Base-by-base conservation (phyloP, 2,888 invertebrate genomes). In the Drosophila tripunctata region DNA sequence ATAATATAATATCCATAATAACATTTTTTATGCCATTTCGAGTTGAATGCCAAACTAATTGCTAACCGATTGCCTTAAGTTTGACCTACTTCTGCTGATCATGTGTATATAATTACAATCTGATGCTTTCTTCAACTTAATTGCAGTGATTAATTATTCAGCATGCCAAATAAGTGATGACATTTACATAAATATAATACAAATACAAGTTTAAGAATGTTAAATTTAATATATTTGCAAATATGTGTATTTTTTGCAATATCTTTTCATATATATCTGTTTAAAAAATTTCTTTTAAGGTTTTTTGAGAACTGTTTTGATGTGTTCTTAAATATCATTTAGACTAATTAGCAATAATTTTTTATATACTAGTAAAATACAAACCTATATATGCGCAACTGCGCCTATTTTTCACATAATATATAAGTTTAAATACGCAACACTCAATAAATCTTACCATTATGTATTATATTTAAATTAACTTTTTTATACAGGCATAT, bases 1-100 rank as follows among this genome's bases (percentile, higher is more conserved):
- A 67, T 68, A 63, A 72, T 74, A 54, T 68, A 68, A 74, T 74
- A 54, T 21, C 50, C 68, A 54, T 68, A 68, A 74, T 74, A 54
- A 27, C 50, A 58, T 61, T 47, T 72, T 57, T 15, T 36, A 38
- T 50, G 45, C 41, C 19, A 15, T 50, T 27, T 44, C 1, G 47
- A 17, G 40, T 24, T 57, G 70, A 43, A 73, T 75, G 3, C 51
- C 43, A 48, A 57, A 68, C 64, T 72, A 72, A 72, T 72, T 72
- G 55, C 27, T 36, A 17, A 54, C 47, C 69, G 55, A 68, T 72
- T 74, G 74, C 47, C 54, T 48, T 47, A 31, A 35, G 56, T 48
- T 56, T 64, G 55, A 72, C 75, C 75, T 41, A 72, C 35, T 41
- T 36, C 48, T 27, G 5, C 17, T 33, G 21, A 4, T 27, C 10